These are phyloP conservation scores for Drosophila monieri DNA, from an alignment of 2,888 invertebrate genomes.

Conservation along the genomic window DNA sequence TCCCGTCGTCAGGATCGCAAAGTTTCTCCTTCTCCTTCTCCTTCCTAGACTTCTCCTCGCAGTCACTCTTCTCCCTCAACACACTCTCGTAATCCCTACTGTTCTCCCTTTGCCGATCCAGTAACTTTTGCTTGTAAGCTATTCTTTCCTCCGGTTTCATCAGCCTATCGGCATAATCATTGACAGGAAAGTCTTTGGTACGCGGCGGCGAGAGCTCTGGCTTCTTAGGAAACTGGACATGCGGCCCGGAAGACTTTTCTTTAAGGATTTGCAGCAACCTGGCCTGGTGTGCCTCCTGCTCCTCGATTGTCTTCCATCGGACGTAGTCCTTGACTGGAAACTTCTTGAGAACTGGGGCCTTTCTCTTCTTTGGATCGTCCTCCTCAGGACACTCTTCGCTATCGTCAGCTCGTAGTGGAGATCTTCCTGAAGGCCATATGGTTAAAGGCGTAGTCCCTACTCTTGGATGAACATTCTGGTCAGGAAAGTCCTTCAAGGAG, in stretches of 20 bases:
- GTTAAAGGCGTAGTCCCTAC: neutral
- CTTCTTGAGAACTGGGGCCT: neutral
- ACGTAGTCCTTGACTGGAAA: neutral
- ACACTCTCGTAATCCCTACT: neutral
- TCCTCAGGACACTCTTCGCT: neutral
- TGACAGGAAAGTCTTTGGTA: constrained; percentile 22
- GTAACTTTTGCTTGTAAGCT: neutral
- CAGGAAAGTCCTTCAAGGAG: neutral
- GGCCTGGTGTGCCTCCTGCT: neutral
- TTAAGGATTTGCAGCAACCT: neutral
- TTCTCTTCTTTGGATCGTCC: neutral
- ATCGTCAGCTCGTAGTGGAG: neutral
- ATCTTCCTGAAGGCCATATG: neutral
- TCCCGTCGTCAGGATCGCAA: neutral
- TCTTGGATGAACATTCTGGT: too few relatives aligned
- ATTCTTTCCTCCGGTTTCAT: neutral
- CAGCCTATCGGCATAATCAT: constrained; percentile 1
- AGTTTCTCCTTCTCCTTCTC: neutral
- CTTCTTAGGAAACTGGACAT: neutral
- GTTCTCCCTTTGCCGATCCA: neutral
- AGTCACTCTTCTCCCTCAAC: neutral
- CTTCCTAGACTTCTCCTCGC: neutral
- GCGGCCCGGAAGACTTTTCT: neutral
- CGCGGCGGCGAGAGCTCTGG: neutral
- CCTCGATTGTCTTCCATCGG: neutral